Evolutionary conservation across 2,797 vertebrate species (phyloP).

Genomic region (Anomalospiza imberbis): DNA sequence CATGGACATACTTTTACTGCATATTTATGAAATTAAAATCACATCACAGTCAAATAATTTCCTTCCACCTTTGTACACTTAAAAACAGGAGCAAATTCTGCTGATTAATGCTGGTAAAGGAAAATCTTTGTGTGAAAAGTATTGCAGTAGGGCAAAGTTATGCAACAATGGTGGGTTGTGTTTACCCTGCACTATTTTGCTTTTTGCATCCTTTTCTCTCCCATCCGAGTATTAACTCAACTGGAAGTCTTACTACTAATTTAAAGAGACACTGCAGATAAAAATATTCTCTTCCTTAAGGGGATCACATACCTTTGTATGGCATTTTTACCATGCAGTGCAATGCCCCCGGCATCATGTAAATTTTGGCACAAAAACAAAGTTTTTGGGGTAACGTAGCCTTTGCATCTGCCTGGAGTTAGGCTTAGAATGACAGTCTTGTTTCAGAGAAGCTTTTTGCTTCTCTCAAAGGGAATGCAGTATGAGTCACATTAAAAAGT

Average conservation of each 20-base stretch:
- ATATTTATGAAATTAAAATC: constrained; percentile 65
- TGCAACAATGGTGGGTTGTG: not conserved
- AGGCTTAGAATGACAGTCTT: not conserved
- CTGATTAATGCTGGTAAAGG: not conserved
- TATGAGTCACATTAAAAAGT: not conserved
- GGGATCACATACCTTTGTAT: not conserved
- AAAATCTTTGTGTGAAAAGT: not conserved
- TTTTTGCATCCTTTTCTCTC: not conserved
- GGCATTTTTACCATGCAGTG: not conserved
- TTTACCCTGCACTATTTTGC: not conserved
- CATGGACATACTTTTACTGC: constrained; percentile 27
- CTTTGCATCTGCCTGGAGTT: not conserved
- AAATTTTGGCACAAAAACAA: not conserved
- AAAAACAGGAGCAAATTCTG: not conserved
- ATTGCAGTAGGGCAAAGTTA: not conserved
- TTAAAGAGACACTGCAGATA: not conserved
- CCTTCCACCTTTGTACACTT: not conserved
- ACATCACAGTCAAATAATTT: constrained; percentile 49
- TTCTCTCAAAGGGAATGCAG: not conserved
- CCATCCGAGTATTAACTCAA: not conserved
- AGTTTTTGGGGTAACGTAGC: not conserved
- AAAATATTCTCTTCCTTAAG: not conserved
- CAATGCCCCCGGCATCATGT: not conserved
- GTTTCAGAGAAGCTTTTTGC: not conserved
- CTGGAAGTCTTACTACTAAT: not conserved